Evolutionary conservation across 2,888 invertebrate species (phyloP), one percentile per base, ranked within the genome.

Genomic region (Cosmorhoe ocellata): DNA sequence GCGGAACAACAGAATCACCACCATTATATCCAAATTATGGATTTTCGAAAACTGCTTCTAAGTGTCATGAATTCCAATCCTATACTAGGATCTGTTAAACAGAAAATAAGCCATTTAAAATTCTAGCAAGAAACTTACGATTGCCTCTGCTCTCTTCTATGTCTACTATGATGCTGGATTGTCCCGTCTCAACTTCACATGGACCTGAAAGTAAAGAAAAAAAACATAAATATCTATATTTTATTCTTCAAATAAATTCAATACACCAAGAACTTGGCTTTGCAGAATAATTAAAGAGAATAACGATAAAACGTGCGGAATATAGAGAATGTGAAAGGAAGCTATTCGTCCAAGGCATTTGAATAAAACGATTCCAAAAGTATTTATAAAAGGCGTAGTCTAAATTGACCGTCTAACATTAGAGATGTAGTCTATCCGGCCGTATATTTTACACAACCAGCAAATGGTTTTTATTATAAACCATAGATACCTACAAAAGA

Each of bases 131-230:
- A 34, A 27, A 95, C 96, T 95, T 92, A 97, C 97, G 94, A 69
- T 92, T 91, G 63, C 95, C 96, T 81, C 94, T 92, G 79, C 97
- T 97, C 82, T 97, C 97, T 81, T 96, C 96, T 63, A 97, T 96
- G 76, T 97, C 97, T 64, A 97, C 91, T 70, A 97, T 97, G 60
- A 97, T 96, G 77, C 96, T 97, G 27, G 96, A 95, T 73, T 96
- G 95, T 28, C 96, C 96, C 50, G 94, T 95, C 90, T 96, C 96
- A 69, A 96, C 95, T 81, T 97, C 96, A 86, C 97, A 97, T 81
- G 90, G 88, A 67, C 90, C 91, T 91, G 77, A 11, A 76, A 78
- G 53, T 42, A 57, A 45, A 49, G 31, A 34, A 12, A 0, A 24
- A 28, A 41, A 28, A 6, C 6, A 5, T 18, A 18, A 3, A 3